phyloP scores from a whole-genome alignment of 2,888 invertebrate genomes.

The Lasioglossum zephyrum region DNA sequence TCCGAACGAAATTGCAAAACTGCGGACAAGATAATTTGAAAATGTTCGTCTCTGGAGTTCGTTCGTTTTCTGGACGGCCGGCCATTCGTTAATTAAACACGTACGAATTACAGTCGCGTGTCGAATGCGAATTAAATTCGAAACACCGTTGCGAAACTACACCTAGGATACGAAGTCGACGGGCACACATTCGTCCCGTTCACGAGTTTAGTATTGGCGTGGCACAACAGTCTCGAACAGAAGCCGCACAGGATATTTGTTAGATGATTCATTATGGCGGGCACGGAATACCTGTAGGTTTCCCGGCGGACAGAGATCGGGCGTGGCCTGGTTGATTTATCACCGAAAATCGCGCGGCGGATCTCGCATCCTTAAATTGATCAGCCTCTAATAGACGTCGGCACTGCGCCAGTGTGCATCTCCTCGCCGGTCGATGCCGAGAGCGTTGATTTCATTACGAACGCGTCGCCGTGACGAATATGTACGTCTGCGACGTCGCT shows the following conservation, averaged over 20 bases:
- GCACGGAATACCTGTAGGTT: slow-evolving; percentile 7
- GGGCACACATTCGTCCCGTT: background rate
- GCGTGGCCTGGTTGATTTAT: slow-evolving; percentile 35
- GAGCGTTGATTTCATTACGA: background rate
- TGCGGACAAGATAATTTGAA: background rate
- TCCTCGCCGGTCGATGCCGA: background rate
- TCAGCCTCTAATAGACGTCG: slow-evolving; percentile 5
- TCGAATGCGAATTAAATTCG: slow-evolving; percentile 33
- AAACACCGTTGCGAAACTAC: background rate
- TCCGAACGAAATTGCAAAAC: background rate
- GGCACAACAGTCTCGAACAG: background rate
- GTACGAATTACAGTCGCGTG: slow-evolving; percentile 3
- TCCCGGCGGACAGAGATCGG: slow-evolving; percentile 18
- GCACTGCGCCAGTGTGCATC: too few species aligned
- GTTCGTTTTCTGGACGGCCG: background rate
- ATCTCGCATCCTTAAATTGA: slow-evolving; percentile 24
- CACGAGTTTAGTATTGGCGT: background rate
- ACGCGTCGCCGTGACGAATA: background rate
- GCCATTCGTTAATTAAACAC: slow-evolving; percentile 5
- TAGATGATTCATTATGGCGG: slow-evolving; percentile 37
- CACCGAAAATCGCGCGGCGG: slow-evolving; percentile 24
- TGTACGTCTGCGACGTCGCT: background rate
- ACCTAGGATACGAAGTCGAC: background rate
- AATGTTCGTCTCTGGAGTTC: background rate
- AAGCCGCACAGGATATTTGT: slow-evolving; percentile 2